Base-by-base conservation (phyloP, 2,797 vertebrate genomes). In the Triplophysa bombifrons region DNA sequence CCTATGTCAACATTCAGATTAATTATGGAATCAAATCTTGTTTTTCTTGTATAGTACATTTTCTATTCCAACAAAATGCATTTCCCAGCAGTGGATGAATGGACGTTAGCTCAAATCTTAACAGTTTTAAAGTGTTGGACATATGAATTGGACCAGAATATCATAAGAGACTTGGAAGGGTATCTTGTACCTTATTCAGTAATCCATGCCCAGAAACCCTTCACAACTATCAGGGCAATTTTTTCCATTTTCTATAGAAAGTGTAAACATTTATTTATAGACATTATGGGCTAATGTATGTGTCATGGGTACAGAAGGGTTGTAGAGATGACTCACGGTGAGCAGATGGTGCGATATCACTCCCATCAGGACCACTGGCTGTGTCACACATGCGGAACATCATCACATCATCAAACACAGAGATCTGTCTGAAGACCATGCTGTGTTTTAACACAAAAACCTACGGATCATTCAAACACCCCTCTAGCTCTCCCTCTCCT, bases 341-440 rank as follows among this genome's bases (percentile, higher is more conserved):
- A 96, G 93, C 7, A 91, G 87, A 71, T 96, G 93, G 46, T 93
- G 91, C 5, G 93, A 93, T 13, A 92, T 80, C 3, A 91, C 89
- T 0, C 91, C 90, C 94, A 96, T 94, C 34, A 51, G 7, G 53
- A 34, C 44, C 53, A 38, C 20, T 9, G 7, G 2, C 51, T 27
- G 30, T 3, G 34, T 44, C 63, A 56, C 30, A 56, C 74, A 53
- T 76, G 89, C 86, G 65, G 88, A 80, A 76, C 22, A 3, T 27
- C 25, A 64, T n/a, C 20, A 58, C 11, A 25, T 48, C 55, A 55
- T 69, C 76, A 56, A 64, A 56, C 55, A 55, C 8, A 56, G 10
- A 56, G 53, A 56, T 60, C 55, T 12, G 55, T 12, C 44, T 46
- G 12, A 10, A 46, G 44, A 46, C 14, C 16, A 17, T 17, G 48